A percentile compares a stretch with the other conserved stretches of the same genome.
These are phyloP conservation scores for Sturnira hondurensis DNA, from an alignment of 2,113 vertebrate genomes.

Conservation along the genomic window DNA sequence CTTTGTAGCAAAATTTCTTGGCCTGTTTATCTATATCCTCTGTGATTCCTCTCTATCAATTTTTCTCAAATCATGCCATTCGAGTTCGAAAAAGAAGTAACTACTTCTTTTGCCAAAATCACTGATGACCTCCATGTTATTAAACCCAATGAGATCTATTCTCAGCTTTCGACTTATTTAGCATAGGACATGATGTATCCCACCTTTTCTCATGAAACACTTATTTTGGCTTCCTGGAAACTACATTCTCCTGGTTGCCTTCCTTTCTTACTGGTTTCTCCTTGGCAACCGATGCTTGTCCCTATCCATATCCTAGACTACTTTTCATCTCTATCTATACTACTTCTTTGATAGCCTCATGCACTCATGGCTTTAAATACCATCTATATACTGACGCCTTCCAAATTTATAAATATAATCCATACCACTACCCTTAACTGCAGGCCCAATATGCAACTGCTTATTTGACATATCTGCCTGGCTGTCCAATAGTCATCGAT, in stretches of 20 bases:
- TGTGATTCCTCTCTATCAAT: background rate
- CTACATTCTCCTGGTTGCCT: background rate
- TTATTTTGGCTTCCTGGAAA: background rate
- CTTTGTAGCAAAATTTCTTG: background rate
- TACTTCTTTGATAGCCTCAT: background rate
- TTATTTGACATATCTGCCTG: background rate
- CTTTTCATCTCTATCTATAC: background rate
- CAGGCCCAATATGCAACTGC: background rate
- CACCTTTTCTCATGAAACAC: background rate
- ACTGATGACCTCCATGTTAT: background rate
- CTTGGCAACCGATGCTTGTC: background rate
- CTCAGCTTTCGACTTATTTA: background rate
- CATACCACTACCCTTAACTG: background rate
- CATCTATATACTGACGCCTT: background rate
- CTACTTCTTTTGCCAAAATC: background rate
- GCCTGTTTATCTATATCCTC: background rate
- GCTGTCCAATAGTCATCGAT: background rate
- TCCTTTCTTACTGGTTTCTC: background rate
- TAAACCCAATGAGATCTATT: background rate
- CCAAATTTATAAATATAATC: background rate
- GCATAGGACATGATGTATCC: background rate
- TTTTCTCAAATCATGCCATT: background rate
- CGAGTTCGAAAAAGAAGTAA: rapidly evolving
- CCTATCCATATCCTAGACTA: background rate
- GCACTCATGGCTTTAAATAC: background rate